Base-by-base conservation (phyloP, 2,797 vertebrate genomes). In the Melanotaenia trifasciata region DNA sequence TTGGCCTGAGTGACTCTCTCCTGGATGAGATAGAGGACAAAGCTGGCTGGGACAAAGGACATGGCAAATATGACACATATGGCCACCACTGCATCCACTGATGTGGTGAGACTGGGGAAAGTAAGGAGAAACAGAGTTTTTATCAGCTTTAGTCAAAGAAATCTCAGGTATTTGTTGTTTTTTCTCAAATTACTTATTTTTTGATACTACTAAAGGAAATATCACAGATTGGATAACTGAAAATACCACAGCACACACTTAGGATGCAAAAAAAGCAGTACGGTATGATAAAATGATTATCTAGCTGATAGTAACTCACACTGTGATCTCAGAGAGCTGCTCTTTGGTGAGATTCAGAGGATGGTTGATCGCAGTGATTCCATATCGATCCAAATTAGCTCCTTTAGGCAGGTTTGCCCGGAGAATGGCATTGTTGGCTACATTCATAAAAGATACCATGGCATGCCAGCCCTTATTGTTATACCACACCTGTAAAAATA, bases 391-490 rank as follows among this genome's bases (percentile, higher is more conserved):
- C 8, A 96, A 94, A 62, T 92, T 86, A 51, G 91, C 90, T 58
- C 90, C 91, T 73, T 88, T 83, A 10, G 79, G 94, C 72, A 99
- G 89, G 83, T 95, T 94, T 67, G 95, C 94, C 71, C 97, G 93
- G 12, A 99, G 94, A 85, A 99, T 93, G 72, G 96, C 97, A 0
- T 97, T 98, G 90, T 97, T 98, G 26, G 96, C 97, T 76, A 98
- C 93, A 0, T 98, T 99, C 91, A 98, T 95, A 79, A 98, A 99
- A 69, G 94, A 94, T 66, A 96, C 97, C 94, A 97, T 89, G 56
- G 97, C 95, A 4, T 99, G 98, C 97, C 97, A 98, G 77, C 98
- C 97, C 84, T 99, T 99, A 81, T 99, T 99, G 90, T 97, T 99
- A 91, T 96, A 98, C 98, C 97, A 99, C 33, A 98, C 97, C 97